Evolutionary conservation across 2,888 invertebrate genomes (phyloP).

Genomic region (Tetragnatha montana): DNA sequence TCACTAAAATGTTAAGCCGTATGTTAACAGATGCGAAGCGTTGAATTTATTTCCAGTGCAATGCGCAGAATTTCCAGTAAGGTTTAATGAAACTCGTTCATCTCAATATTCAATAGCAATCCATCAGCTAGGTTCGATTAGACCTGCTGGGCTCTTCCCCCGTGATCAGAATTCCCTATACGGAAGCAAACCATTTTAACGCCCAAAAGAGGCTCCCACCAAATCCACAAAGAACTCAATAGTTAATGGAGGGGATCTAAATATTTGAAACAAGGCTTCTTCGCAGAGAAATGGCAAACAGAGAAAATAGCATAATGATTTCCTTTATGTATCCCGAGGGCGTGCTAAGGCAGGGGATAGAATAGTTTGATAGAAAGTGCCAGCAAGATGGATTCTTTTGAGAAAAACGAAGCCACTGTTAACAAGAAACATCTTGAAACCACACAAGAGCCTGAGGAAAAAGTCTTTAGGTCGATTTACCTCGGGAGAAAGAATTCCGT

Average conservation of each 20-base stretch:
- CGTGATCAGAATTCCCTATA: no score
- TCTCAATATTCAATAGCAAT: no score
- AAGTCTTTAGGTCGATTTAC: slow-evolving; percentile 41
- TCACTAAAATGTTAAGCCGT: no score
- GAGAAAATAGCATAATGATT: slow-evolving; percentile 46
- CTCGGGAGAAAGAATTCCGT: slow-evolving; percentile 13
- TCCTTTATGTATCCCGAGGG: slow-evolving; percentile 28
- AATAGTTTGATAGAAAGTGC: slow-evolving; percentile 40
- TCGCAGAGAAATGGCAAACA: neutral
- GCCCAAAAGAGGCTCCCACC: neutral
- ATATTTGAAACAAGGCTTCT: neutral
- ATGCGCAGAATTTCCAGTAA: no score
- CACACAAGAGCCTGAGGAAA: slow-evolving; percentile 32
- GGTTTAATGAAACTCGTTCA: no score
- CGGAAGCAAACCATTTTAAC: neutral
- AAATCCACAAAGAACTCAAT: neutral
- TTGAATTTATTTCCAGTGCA: no score
- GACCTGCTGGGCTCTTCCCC: no score
- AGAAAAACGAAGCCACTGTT: slow-evolving; percentile 5
- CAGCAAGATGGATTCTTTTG: slow-evolving; percentile 18
- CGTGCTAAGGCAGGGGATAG: slow-evolving; percentile 4
- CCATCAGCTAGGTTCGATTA: no score
- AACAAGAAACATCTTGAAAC: slow-evolving; percentile 64
- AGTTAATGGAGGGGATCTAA: neutral
- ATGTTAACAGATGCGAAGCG: no score